Evolutionary conservation across 2,888 invertebrate genomes (phyloP).

Genomic region (Incurvaria masculella): DNA sequence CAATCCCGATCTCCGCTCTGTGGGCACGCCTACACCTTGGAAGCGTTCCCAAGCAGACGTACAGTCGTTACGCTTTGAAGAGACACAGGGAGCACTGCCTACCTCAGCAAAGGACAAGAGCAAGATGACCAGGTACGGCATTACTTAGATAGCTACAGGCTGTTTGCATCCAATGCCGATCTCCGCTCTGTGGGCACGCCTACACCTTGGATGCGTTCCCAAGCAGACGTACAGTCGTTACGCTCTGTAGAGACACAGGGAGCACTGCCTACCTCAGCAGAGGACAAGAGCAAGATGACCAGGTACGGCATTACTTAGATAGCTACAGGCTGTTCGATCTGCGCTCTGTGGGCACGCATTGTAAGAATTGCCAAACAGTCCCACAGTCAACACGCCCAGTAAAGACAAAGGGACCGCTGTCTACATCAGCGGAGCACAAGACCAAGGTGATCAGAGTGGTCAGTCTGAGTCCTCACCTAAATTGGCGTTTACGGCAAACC

Average conservation of each 20-base stretch:
- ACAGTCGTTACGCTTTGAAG: conserved; percentile 42
- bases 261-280: conserved; percentile 43
- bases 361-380: too few species aligned
- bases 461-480: too few species aligned
- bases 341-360: too few species aligned
- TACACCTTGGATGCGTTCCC: neutral
- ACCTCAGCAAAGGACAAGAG: conserved; percentile 45
- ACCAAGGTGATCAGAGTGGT: neutral
- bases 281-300: conserved; percentile 46
- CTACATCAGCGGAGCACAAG: neutral
- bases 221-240: conserved; percentile 4
- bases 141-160: conserved; percentile 31
- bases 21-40: conserved; percentile 28
- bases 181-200: neutral
- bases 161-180: conserved; percentile 24
- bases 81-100: conserved; percentile 46
- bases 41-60: conserved; percentile 43
- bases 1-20: conserved; percentile 24
- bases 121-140: conserved; percentile 40
- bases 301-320: too few species aligned
- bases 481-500: too few species aligned
- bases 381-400: too few species aligned
- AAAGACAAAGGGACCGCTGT: too few species aligned
- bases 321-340: too few species aligned
- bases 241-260: conserved; percentile 43